Evolutionary conservation across 2,797 vertebrate species (phyloP), one percentile per base, ranked within the genome.

Genomic region (Cirrhinus mrigala): DNA sequence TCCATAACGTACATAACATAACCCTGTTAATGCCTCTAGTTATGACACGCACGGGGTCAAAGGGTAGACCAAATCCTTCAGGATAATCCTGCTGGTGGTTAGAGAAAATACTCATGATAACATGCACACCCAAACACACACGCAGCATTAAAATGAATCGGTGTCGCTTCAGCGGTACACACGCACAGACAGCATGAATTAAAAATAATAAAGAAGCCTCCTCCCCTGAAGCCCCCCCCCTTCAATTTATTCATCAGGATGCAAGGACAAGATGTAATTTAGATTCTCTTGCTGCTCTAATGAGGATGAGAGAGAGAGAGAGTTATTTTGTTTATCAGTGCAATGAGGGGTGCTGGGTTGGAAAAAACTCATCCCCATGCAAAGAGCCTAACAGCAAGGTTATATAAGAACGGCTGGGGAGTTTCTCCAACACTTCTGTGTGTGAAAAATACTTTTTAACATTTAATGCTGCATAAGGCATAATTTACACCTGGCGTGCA

Each of bases 181-280:
- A 16, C 83, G 58, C 33, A 85, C 48, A 78, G 70, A 80, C 37
- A 64, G 60, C 82, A 74, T 86, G 78, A 79, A 86, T 82, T 88
- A 83, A 73, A 89, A 87, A 83, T 66, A 37, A 84, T 76, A 86
- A 79, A 85, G 66, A 82, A 52, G n/a, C 46, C 58, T 79, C 85
- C 85, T 79, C 54, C 79, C 78, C 40, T 73, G 46, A 76, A 80
- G 66, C 48, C 54, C 44, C 70, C 70, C 82, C 52, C 69, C 60
- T 83, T 81, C 74, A 86, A 79, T 86, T 71, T 84, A 82, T 89
- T 86, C 73, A 88, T 89, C 82, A 64, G 82, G 82, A 88, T 86
- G 81, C 64, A 77, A 87, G 73, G 86, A 89, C 84, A 86, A 86
- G 86, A 86, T 88, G 78, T 86, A 78, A 86, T 84, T 88, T 86